Conservation (phyloP, 1,140 invertebrate genomes). For the Mya arenaria region DNA sequence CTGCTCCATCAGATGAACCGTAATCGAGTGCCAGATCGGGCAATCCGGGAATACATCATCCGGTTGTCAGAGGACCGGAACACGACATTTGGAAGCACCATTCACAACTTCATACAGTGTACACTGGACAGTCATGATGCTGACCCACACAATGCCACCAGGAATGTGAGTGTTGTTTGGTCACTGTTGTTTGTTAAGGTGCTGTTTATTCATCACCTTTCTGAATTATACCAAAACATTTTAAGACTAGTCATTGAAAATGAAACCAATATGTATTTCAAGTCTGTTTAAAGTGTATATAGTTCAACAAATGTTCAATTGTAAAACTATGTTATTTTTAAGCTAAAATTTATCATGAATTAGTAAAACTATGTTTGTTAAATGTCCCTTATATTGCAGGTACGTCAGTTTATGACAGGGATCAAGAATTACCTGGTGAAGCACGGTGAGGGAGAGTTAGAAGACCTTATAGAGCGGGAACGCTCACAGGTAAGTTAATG, state of each 20-base stretch:
- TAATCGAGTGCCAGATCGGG: slow-evolving; percentile 43
- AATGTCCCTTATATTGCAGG: slow-evolving; percentile 62
- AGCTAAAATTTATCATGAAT: slow-evolving; percentile 13
- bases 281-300: too few relatives aligned
- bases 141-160: slow-evolving; percentile 93
- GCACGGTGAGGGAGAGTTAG: slow-evolving; percentile 95
- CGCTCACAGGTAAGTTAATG: slow-evolving; percentile 86
- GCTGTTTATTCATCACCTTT: too few relatives aligned
- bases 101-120: slow-evolving; percentile 96
- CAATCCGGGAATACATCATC: slow-evolving; percentile 80
- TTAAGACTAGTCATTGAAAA: too few relatives aligned
- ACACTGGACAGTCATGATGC: slow-evolving; percentile 94
- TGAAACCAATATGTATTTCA: too few relatives aligned
- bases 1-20: slow-evolving; percentile 30
- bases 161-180: slow-evolving; percentile 91
- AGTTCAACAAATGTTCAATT: too few relatives aligned
- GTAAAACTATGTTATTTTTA: not conserved
- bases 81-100: slow-evolving; percentile 87
- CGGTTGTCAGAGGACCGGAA: slow-evolving; percentile 91
- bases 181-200: too few relatives aligned
- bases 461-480: slow-evolving; percentile 94
- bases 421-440: slow-evolving; percentile 98
- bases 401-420: slow-evolving; percentile 97
- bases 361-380: not conserved
- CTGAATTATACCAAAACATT: too few relatives aligned